phyloP scores from a whole-genome alignment of 2,113 vertebrate genomes.

The Mungos mungo region DNA sequence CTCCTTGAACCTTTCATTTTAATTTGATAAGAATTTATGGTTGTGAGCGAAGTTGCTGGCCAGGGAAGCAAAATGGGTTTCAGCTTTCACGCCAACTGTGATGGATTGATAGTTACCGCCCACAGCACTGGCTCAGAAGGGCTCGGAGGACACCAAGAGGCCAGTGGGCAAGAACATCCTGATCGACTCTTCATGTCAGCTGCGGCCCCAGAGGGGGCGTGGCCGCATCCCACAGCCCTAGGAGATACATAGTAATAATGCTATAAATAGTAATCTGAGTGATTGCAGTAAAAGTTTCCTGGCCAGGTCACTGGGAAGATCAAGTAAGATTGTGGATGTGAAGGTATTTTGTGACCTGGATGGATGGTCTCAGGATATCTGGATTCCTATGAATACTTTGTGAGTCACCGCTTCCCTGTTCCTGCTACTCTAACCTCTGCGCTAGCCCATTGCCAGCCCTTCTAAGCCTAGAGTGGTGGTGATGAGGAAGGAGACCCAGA shows the following conservation, averaged over 20 bases:
- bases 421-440: not conserved
- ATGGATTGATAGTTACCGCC: not conserved
- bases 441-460: not conserved
- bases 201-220: not conserved
- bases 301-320: not conserved
- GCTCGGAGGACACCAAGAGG: not conserved
- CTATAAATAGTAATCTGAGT: not conserved
- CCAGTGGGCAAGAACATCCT: not conserved
- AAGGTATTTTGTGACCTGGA: not conserved
- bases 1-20: not conserved
- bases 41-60: not conserved
- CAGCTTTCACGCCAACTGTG: not conserved
- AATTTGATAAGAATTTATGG: not conserved
- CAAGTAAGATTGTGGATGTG: not conserved
- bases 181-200: not conserved
- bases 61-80: not conserved
- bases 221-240: not conserved
- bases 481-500: accelerated
- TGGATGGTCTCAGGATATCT: not conserved
- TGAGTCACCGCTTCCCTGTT: not conserved
- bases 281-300: not conserved
- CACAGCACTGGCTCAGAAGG: not conserved
- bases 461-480: not conserved
- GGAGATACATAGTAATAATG: not conserved
- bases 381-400: not conserved